Percentiles rank a stretch among this genome's conserved stretches.
phyloP scores from a whole-genome alignment of 2,888 invertebrate species.

The Eutolmus rufibarbis region DNA sequence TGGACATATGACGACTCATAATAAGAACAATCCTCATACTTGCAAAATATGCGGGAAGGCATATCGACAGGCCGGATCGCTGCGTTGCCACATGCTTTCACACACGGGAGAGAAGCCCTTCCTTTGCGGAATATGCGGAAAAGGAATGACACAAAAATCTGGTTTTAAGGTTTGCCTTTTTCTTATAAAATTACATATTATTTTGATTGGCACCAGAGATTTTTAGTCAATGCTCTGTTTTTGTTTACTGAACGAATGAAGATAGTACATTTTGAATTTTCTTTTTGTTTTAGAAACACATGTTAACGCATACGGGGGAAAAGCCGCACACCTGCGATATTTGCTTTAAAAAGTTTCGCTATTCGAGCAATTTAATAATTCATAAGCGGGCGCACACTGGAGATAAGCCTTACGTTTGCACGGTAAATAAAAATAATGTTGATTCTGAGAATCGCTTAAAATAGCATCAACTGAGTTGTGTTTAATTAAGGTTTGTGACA shows the following conservation, averaged over 20 bases:
- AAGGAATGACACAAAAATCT: constrained; percentile 61
- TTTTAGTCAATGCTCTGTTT: no score
- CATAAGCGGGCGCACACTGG: constrained; percentile 58
- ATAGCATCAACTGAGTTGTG: background rate
- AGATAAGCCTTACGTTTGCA: constrained; percentile 58
- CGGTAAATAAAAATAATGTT: constrained; percentile 43
- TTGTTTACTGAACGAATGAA: background rate
- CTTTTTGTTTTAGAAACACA: constrained; percentile 53
- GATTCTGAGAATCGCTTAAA: background rate
- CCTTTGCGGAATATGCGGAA: constrained; percentile 59
- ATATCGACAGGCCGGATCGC: constrained; percentile 59
- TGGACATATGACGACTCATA: constrained; percentile 58
- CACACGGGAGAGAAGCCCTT: constrained; percentile 60
- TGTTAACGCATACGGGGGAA: constrained; percentile 61
- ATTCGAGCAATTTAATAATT: constrained; percentile 60
- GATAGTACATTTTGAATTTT: background rate
- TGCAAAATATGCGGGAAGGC: constrained; percentile 58
- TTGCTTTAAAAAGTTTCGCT: constrained; percentile 58
- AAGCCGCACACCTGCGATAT: constrained; percentile 58
- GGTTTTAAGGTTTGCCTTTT: constrained; percentile 55
- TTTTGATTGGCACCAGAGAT: background rate
- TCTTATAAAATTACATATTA: background rate
- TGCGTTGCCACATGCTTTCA: constrained; percentile 56
- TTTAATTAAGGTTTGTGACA: constrained; percentile 54
- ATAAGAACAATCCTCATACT: constrained; percentile 59